Evolutionary conservation across 1,140 invertebrate species (phyloP), one percentile per base, ranked within the genome.

Genomic region (Tetramorium simillimum): DNA sequence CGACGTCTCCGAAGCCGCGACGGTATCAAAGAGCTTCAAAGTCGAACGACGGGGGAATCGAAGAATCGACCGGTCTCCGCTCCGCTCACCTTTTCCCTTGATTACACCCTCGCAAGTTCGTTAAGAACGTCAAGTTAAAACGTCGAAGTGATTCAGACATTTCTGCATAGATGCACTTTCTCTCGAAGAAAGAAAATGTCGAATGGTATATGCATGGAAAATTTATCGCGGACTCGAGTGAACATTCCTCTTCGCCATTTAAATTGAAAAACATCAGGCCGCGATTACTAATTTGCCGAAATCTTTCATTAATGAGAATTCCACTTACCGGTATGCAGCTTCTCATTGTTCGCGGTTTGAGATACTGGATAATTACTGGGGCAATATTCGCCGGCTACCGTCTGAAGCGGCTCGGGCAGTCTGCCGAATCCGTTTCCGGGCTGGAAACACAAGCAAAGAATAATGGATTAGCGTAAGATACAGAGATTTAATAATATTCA

Each of bases 21-120:
- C 85, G 62, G 63, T 90, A 90, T 90, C 89, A 90, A 91, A 91
- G 89, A 91, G 89, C 77, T 91, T 90, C 63, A 90, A 88, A 90
- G 77, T 90, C 78, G 76, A 58, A 51, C 40, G 12, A 18, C 75
- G 53, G 21, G 65, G 72, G 53, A 63, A 84, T 87, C 60, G 86
- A 72, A 78, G 85, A 81, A 46, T 62, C 49, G 85, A 77, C 73
- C 60, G 80, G 76, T 81, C 69, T 63, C 82, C 56, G 63, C 86
- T 37, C 69, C 77, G 84, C 76, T 53, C 76, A 89, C 60, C 81
- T 80, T 87, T 77, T 53, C 78, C 86, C 63, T 85, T 82, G 73
- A 87, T 88, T 65, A 63, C 76, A 33, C 46, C 73, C 82, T 18
- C 28, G 67, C 67, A 72, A 69, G 62, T 7, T 62, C 58, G 82